Evolutionary conservation across 2,888 invertebrate species (phyloP).

Genomic region (Heteropelma amictum): DNA sequence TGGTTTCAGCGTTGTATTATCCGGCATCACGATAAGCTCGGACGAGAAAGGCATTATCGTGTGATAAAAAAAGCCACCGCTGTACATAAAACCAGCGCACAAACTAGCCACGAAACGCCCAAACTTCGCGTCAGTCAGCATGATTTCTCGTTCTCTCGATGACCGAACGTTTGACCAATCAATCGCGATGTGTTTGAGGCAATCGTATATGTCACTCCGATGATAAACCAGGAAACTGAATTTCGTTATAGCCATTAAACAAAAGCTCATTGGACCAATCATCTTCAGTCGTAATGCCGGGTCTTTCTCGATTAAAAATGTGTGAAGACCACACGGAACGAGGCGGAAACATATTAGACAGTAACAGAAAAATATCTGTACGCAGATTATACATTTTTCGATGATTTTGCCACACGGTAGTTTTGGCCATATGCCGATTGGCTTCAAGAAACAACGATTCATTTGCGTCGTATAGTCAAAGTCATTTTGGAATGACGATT

Average conservation of each 20-base stretch:
- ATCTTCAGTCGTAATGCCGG: constrained; percentile 54
- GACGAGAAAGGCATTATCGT: constrained; percentile 65
- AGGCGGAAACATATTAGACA: constrained; percentile 61
- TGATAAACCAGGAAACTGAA: constrained; percentile 59
- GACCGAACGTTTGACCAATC: constrained; percentile 62
- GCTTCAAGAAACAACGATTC: constrained; percentile 58
- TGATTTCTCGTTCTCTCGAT: constrained; percentile 56
- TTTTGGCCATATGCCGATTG: constrained; percentile 60
- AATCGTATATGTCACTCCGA: constrained; percentile 58
- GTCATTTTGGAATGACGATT: constrained; percentile 23
- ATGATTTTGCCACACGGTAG: neutral
- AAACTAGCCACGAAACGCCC: constrained; percentile 61
- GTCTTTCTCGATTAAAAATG: constrained; percentile 57
- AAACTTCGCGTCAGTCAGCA: constrained; percentile 61
- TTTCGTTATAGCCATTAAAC: constrained; percentile 63
- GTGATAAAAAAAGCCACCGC: constrained; percentile 68
- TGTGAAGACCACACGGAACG: constrained; percentile 57
- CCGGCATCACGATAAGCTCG: constrained; percentile 59
- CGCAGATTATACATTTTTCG: constrained; percentile 33
- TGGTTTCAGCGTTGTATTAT: constrained; percentile 62
- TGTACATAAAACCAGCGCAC: constrained; percentile 66
- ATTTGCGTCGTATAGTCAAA: constrained; percentile 52
- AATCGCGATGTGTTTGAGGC: constrained; percentile 59
- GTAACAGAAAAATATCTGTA: constrained; percentile 51
- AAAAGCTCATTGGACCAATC: constrained; percentile 64